A percentile compares a stretch with the other conserved stretches of the same genome.
These are phyloP conservation scores for Smittia sp. DNA, from an alignment of 2,888 invertebrate genomes.

Conservation along the genomic window DNA sequence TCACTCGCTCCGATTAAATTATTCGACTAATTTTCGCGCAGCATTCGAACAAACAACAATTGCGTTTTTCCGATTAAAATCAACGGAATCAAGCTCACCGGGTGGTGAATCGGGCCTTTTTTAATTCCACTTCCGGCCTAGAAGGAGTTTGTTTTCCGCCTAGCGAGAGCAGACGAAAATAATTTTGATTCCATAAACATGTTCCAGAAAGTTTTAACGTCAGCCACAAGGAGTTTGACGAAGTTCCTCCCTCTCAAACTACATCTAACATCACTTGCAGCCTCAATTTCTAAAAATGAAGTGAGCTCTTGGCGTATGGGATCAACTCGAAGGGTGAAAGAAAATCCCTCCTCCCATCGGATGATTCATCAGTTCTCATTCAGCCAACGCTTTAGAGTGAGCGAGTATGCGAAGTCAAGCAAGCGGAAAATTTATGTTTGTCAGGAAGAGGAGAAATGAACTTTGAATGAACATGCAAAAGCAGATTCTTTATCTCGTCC, in stretches of 20 bases:
- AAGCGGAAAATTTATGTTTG: conserved; percentile 14
- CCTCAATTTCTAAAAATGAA: background rate
- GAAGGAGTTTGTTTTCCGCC: background rate
- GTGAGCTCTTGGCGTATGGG: background rate
- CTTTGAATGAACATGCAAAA: background rate
- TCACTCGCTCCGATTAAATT: background rate
- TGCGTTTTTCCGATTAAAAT: background rate
- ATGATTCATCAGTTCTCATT: conserved; percentile 22
- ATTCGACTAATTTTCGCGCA: conserved; percentile 9
- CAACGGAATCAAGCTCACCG: background rate
- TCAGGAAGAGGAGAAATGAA: conserved; percentile 14
- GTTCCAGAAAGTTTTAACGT: background rate
- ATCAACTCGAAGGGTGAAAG: background rate
- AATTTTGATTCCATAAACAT: background rate
- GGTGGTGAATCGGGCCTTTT: background rate
- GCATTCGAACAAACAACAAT: background rate
- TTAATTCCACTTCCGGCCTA: background rate
- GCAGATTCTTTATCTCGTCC: conserved; percentile 1
- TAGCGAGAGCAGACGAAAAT: background rate
- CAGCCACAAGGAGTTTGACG: background rate
- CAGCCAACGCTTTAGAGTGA: background rate
- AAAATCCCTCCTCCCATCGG: background rate
- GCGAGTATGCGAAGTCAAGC: conserved; percentile 10
- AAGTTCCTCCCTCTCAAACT: background rate
- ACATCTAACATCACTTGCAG: conserved; percentile 4